Evolutionary conservation across 2,797 vertebrate genomes (phyloP).

Genomic region (Propithecus deckenii): DNA sequence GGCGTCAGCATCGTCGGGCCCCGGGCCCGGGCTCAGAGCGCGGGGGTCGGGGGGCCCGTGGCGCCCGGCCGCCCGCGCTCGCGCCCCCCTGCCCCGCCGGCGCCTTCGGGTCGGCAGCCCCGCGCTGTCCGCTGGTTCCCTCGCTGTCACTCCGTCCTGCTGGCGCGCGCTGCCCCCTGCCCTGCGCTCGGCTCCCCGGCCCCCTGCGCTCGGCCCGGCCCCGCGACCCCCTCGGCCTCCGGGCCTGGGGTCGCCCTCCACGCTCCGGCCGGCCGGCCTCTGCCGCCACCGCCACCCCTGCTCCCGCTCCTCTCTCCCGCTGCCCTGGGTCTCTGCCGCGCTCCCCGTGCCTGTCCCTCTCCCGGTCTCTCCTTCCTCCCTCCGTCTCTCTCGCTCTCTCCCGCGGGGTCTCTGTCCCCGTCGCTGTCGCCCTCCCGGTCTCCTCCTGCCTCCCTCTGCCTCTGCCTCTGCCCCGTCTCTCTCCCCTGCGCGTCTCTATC

Average conservation of each 20-base stretch:
- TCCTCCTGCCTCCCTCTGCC: not conserved
- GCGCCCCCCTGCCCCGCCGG: constrained; percentile 63
- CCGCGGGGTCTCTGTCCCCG: not conserved
- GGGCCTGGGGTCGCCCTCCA: not conserved
- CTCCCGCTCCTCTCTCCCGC: constrained; percentile 70
- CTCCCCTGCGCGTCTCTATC: not conserved
- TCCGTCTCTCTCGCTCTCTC: not conserved
- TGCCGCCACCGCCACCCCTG: constrained; percentile 47
- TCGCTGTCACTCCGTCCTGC: constrained; percentile 53
- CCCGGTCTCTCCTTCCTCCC: not conserved
- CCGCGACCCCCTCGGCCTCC: not conserved
- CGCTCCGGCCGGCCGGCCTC: constrained; percentile 10
- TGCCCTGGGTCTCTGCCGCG: constrained; percentile 39
- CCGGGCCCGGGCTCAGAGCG: constrained; percentile 48
- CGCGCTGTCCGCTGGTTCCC: constrained; percentile 57
- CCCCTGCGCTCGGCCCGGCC: not conserved
- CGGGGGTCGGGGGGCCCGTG: constrained; percentile 56
- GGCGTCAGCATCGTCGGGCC: constrained; percentile 58
- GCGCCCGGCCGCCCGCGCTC: constrained; percentile 68
- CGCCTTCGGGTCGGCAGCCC: constrained; percentile 53
- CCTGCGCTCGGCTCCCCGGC: not conserved
- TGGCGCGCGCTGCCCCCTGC: constrained; percentile 25
- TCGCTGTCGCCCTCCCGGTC: not conserved
- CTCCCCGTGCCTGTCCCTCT: not conserved
- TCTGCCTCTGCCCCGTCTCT: not conserved